These are phyloP conservation scores for Nicator chloris DNA, from an alignment of 2,113 vertebrate genomes.

Conservation along the genomic window DNA sequence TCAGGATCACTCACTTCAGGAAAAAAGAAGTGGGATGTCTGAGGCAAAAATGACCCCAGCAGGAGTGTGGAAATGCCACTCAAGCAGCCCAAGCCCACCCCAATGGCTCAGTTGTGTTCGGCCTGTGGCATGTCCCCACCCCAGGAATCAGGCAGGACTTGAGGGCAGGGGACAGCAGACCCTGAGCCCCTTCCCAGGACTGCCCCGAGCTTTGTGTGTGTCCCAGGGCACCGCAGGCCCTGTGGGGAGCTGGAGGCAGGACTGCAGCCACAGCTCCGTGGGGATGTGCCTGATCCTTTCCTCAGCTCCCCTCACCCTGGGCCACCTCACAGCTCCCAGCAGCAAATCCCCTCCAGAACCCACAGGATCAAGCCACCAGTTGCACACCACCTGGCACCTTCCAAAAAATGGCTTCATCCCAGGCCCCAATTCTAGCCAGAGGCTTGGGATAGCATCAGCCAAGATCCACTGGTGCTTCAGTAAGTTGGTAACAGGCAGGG, in stretches of 20 bases:
- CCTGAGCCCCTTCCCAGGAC: not conserved
- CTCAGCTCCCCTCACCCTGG: not conserved
- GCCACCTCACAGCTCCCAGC: rapidly evolving
- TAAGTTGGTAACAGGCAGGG: not conserved
- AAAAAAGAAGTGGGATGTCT: not conserved
- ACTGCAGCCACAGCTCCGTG: not conserved
- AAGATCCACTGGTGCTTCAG: not conserved
- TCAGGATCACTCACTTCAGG: not conserved
- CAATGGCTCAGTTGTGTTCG: not conserved
- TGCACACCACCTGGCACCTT: rapidly evolving
- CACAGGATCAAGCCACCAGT: no score
- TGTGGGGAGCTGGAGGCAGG: not conserved
- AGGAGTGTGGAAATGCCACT: not conserved
- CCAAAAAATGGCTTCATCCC: not conserved
- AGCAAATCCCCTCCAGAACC: not conserved
- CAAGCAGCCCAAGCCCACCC: not conserved
- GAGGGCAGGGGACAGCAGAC: not conserved
- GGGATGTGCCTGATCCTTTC: not conserved
- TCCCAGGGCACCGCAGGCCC: not conserved
- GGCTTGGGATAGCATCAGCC: not conserved
- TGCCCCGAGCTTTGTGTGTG: not conserved
- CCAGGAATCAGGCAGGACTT: not conserved
- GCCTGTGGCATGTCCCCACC: not conserved
- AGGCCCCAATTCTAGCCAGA: not conserved
- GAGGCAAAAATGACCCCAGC: not conserved